Evolutionary conservation across 2,888 invertebrate species (phyloP).

Genomic region (Trichopoda pennipes): DNA sequence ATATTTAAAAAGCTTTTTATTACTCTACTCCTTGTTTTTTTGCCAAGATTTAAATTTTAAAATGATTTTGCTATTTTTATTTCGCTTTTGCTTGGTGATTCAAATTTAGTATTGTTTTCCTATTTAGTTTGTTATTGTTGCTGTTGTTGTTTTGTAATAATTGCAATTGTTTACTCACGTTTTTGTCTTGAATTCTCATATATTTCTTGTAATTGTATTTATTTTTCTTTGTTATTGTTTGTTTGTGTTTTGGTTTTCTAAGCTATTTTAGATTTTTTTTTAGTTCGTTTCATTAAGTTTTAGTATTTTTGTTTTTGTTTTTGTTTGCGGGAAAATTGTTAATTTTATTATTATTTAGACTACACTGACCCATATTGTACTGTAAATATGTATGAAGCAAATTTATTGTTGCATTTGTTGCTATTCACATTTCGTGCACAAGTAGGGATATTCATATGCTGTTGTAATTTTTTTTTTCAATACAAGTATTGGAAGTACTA

Average conservation of each 20-base stretch:
- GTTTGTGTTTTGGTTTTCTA: constrained; percentile 37
- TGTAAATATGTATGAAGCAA: constrained; percentile 20
- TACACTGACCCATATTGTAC: constrained; percentile 61
- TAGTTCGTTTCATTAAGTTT: neutral
- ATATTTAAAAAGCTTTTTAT: constrained; percentile 37
- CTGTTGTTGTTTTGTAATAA: constrained; percentile 47
- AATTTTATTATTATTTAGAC: constrained; percentile 57
- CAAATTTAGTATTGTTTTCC: constrained; percentile 31
- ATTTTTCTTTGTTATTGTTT: constrained; percentile 7
- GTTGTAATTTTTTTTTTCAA: no score
- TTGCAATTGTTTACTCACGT: constrained; percentile 67
- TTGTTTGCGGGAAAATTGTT: constrained; percentile 50
- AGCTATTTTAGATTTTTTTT: constrained; percentile 24
- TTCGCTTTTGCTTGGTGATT: neutral
- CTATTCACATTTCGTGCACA: neutral
- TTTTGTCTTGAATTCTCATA: constrained; percentile 63
- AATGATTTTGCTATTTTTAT: constrained; percentile 4
- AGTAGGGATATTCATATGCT: constrained; percentile 27
- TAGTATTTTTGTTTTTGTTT: constrained; percentile 2
- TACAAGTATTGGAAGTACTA: no score
- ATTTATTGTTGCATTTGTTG: constrained; percentile 13
- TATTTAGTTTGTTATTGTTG: constrained; percentile 26
- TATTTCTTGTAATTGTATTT: constrained; percentile 37
- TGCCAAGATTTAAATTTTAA: constrained; percentile 17
- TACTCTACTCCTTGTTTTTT: constrained; percentile 11